Base-by-base conservation (phyloP, 2,113 vertebrate genomes). In the Lutjanus erythropterus region DNA sequence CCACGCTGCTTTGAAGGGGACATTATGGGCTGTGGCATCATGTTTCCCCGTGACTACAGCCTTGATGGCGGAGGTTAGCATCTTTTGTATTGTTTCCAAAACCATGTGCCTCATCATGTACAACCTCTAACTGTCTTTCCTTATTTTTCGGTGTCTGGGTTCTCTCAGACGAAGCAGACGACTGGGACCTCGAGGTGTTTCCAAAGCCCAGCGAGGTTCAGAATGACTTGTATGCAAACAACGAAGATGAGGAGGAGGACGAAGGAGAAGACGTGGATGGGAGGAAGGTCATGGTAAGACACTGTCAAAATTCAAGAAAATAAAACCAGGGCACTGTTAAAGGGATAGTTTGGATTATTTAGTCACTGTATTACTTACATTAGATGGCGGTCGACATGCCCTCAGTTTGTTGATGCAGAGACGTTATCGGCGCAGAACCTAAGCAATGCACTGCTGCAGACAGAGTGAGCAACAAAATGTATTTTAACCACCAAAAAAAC, bases 1-100 rank as follows among this genome's bases (percentile, higher is more conserved):
- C 97, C 97, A 0, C 96, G 97, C 65, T 98, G 97, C 88, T 97
- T 97, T 80, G 97, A 98, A 86, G 97, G 97, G 0, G 97, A 99
- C 80, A 94, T 97, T 35, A 98, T 99, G 97, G 97, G 97, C 74
- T 98, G 97, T 46, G 97, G 97, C 50, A 98, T 99, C 92, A 97
- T 98, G 97, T 98, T 98, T 81, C 97, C 97, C 0, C 95, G 97
- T 1, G 97, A 98, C 85, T 98, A 96, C 68, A 94, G 91, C 83
- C 92, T 95, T 18, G 97, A 97, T 65, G 94, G 92, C 9, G 96
- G 96, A 93, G 97, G 97, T 97, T 64, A 86, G 14, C 0, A 7
- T 44, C 25, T 42, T 64, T 55, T 2, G 6, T n/a, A 12, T 35
- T 29, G n/a, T 66, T 42, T 12, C 0, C 15, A 55, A 41, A 53